phyloP scores from a whole-genome alignment of 2,797 vertebrate species.

The Triplophysa yarkandensis region DNA sequence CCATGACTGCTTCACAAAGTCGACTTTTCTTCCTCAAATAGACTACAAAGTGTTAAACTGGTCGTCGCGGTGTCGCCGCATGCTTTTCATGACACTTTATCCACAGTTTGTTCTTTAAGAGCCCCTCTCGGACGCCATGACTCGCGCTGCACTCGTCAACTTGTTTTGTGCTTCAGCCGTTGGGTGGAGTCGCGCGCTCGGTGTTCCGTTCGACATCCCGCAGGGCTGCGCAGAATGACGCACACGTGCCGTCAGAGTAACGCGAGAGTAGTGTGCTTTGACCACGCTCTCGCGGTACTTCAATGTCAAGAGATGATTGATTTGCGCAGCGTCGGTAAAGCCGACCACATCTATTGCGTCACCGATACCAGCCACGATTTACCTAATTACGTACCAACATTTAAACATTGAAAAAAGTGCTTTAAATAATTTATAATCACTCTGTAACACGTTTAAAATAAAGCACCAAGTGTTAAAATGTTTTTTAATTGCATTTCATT shows the following conservation, averaged over 20 bases:
- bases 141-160: slow-evolving; percentile 45
- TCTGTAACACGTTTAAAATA: too few species aligned
- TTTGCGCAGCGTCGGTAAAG: neutral
- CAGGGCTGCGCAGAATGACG: too few species aligned
- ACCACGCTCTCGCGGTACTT: too few species aligned
- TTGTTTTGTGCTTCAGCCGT: slow-evolving; percentile 51
- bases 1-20: slow-evolving; percentile 37
- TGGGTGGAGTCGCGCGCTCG: slow-evolving; percentile 56
- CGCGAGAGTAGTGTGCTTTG: too few species aligned
- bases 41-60: neutral
- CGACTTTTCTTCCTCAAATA: neutral
- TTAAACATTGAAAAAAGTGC: too few species aligned
- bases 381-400: too few species aligned
- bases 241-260: too few species aligned
- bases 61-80: neutral
- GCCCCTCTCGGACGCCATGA: slow-evolving; percentile 53
- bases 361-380: slow-evolving; percentile 8
- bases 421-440: too few species aligned
- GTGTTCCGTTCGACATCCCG: too few species aligned
- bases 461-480: too few species aligned
- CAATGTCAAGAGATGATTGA: too few species aligned
- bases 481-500: too few species aligned
- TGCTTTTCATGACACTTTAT: slow-evolving; percentile 26
- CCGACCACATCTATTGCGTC: slow-evolving; percentile 45
- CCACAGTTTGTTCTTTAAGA: slow-evolving; percentile 43